A percentile compares a stretch with the other conserved stretches of the same genome.
Evolutionary conservation across 2,113 vertebrate genomes (phyloP).

Genomic region (Hystrix cristata): DNA sequence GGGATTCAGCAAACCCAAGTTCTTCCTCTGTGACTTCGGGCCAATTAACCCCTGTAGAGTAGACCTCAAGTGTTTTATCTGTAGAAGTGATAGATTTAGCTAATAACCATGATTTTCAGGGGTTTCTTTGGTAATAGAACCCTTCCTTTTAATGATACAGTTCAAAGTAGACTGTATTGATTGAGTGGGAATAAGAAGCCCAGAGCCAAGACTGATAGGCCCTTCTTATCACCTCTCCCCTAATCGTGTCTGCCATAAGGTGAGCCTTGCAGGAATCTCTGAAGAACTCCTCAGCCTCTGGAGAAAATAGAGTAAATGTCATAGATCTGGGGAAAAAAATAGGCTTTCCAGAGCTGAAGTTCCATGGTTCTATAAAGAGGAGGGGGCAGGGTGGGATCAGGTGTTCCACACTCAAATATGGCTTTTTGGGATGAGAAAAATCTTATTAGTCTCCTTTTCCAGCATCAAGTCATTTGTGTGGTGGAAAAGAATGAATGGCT

Average conservation of each 20-base stretch:
- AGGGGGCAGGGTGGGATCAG: neutral
- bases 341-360: conserved; percentile 9
- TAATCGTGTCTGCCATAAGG: neutral
- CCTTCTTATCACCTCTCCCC: neutral
- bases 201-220: neutral
- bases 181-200: neutral
- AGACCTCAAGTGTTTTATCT: neutral
- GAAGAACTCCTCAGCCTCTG: neutral
- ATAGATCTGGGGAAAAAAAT: conserved; percentile 2
- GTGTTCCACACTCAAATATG: neutral
- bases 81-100: conserved; percentile 2
- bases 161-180: conserved; percentile 23
- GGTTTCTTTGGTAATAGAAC: neutral
- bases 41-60: conserved; percentile 1
- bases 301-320: neutral
- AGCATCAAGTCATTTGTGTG: conserved; percentile 15
- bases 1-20: conserved; percentile 26
- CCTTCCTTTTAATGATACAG: conserved; percentile 26
- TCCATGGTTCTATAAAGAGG: neutral
- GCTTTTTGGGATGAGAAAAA: conserved; percentile 25
- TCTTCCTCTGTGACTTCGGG: neutral
- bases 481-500: neutral
- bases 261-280: neutral
- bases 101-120: conserved; percentile 32
- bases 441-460: neutral